Evolutionary conservation across 2,888 invertebrate species (phyloP).

Genomic region (Pomacea canaliculata): DNA sequence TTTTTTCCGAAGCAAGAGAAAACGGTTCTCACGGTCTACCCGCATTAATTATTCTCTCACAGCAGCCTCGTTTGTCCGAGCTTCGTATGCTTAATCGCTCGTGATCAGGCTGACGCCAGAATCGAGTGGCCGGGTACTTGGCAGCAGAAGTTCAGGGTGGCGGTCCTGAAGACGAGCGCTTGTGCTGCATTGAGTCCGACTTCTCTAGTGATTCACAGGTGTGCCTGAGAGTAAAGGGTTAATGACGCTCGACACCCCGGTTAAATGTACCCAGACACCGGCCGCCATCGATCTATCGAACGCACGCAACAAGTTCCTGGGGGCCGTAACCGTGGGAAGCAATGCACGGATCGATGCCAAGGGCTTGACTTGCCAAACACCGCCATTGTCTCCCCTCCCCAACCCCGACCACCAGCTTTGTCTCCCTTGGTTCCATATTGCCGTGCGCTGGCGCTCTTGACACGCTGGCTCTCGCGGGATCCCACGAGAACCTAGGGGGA

Average conservation of each 20-base stretch:
- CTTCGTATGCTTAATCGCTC: background rate
- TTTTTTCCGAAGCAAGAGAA: background rate
- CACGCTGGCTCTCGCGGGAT: background rate
- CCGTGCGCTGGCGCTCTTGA: no score
- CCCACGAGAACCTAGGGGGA: slow-evolving; percentile 5
- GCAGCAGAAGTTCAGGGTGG: no score
- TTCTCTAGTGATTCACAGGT: background rate
- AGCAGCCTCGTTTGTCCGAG: slow-evolving; percentile 1
- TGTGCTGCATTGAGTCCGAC: background rate
- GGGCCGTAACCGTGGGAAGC: slow-evolving; percentile 9
- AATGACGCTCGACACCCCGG: background rate
- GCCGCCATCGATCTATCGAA: background rate
- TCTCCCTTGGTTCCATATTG: background rate
- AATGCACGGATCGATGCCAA: background rate
- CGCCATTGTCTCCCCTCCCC: background rate
- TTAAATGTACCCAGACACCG: background rate
- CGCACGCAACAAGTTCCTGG: slow-evolving; percentile 10
- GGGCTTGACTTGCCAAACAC: background rate
- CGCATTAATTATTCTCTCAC: slow-evolving; percentile 10
- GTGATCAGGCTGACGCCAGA: background rate
- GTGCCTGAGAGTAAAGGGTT: background rate
- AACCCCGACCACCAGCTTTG: background rate
- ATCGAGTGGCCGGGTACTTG: background rate
- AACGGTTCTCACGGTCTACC: background rate
- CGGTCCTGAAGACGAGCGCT: no score